These are phyloP conservation scores for Axis porcinus DNA, from an alignment of 2,113 vertebrate genomes.

Conservation along the genomic window DNA sequence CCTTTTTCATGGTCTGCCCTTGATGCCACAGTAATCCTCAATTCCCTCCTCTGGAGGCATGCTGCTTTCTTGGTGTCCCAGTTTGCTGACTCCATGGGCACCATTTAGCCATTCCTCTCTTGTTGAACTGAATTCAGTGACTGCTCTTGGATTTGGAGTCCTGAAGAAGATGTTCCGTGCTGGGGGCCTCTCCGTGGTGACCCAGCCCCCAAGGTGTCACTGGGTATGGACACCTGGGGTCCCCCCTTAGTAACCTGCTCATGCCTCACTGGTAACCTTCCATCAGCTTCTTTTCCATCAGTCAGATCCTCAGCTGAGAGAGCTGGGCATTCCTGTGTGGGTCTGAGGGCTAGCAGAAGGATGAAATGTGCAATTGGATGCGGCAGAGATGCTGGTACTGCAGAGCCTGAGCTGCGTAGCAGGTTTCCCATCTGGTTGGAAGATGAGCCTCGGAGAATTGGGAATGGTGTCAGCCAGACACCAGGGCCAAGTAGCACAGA, in stretches of 20 bases:
- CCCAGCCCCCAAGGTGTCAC: not conserved
- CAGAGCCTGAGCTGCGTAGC: not conserved
- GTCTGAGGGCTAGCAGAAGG: not conserved
- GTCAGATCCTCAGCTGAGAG: not conserved
- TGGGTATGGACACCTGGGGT: not conserved
- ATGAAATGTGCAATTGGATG: not conserved
- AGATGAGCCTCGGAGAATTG: constrained; percentile 44
- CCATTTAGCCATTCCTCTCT: not conserved
- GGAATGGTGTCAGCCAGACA: constrained; percentile 30
- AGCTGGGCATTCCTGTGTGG: not conserved
- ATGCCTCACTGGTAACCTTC: not conserved
- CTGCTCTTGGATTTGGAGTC: not conserved
- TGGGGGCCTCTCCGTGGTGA: not conserved
- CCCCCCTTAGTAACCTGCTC: not conserved
- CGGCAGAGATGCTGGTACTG: not conserved
- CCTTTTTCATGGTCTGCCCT: fast-evolving
- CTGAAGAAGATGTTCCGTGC: not conserved
- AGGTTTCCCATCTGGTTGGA: constrained; percentile 50
- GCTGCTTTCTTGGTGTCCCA: not conserved
- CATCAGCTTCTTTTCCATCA: not conserved
- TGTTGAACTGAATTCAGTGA: not conserved
- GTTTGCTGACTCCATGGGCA: not conserved
- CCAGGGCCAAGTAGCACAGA: constrained; percentile 64
- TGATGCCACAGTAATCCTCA: not conserved
- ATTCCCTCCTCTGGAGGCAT: fast-evolving